Base-by-base conservation (phyloP, 2,888 invertebrate species). In the Trachelus troglodyta region DNA sequence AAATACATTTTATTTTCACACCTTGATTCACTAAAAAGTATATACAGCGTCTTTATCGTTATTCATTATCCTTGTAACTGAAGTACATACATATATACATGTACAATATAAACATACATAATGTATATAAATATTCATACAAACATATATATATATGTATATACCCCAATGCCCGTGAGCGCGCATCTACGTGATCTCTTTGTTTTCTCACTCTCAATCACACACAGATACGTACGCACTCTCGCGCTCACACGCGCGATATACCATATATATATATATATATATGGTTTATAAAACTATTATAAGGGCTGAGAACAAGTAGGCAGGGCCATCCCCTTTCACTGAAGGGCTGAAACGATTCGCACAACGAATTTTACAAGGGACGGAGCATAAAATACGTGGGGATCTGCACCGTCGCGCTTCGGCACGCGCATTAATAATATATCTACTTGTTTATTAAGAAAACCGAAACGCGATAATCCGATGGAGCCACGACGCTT, bases 1-100 rank as follows among this genome's bases (percentile, higher is more conserved):
- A 91, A 91, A 91, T 91, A 91, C 91, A 89, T 87, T 91, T 91
- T 91, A 90, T 91, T 91, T 91, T 90, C 90, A 91, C 91, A 91
- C 89, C 88, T 90, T 89, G 89, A 86, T 88, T 90, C 86, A 85
- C 91, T 91, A 90, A 88, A 90, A 91, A 91, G 85, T 91, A 91
- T 91, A 89, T 91, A 91, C 91, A 91, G 88, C 88, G 88, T 90
- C 81, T 89, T 86, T 86, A 84, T 89, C 85, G 83, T 88, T 87
- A 87, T 84, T 87, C 84, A 85, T 86, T 88, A 87, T 88, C 85
- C 85, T 89, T 85, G 81, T 85, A 84, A 82, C 84, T 85, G 85
- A 83, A 83, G 82, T 84, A 82, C 80, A 85, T 85, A 84, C 83
- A 84, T 81, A 82, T 83, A 82, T 81, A 81, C 81, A 79, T 81